phyloP scores from a whole-genome alignment of 92 coral and sea anemone genomes.

The Desmophyllum pertusum region DNA sequence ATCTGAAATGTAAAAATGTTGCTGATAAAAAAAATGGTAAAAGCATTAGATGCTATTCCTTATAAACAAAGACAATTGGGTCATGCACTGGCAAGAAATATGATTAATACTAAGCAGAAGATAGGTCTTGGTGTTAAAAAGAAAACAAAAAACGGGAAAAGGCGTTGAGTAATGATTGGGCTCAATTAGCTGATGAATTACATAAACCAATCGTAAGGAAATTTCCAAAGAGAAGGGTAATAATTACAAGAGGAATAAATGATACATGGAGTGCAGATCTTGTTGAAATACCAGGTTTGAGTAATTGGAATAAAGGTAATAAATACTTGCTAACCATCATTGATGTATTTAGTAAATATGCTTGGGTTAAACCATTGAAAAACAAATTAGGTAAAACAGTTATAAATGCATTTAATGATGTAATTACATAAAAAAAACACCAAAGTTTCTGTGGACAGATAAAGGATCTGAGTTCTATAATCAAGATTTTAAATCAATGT shows the following conservation, averaged over 20 bases:
- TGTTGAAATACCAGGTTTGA: background rate
- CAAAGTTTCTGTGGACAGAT: background rate
- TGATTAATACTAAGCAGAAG: background rate
- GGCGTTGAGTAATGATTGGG: background rate
- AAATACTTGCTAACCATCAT: background rate
- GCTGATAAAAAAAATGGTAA: background rate
- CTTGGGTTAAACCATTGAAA: background rate
- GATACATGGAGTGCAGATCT: background rate
- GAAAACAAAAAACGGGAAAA: background rate
- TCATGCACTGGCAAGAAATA: background rate
- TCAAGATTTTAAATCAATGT: too few relatives aligned
- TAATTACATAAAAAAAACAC: background rate
- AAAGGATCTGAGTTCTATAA: too few relatives aligned
- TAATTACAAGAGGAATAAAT: background rate
- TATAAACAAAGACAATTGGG: background rate
- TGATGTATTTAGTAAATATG: background rate
- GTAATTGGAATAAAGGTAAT: background rate
- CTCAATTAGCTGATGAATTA: background rate
- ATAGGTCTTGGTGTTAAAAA: background rate
- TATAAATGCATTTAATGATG: background rate
- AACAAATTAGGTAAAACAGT: background rate
- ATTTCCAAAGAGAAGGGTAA: background rate
- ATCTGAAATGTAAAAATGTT: background rate
- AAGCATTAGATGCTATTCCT: background rate
- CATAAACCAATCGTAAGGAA: background rate